phyloP scores from a whole-genome alignment of 1,140 invertebrate genomes.

The Dendroctonus valens region DNA sequence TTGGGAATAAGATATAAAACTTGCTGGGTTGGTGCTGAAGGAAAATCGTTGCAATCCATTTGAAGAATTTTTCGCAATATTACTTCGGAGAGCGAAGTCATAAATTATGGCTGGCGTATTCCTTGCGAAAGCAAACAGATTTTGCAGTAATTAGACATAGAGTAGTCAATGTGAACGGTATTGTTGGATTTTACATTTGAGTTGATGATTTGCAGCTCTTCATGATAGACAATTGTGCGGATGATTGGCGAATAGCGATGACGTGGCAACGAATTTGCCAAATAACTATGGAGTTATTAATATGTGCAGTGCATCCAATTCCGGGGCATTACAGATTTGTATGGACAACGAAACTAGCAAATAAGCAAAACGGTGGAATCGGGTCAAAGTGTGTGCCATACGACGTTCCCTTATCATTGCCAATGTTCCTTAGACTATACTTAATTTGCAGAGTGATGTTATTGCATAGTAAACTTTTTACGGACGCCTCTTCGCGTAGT shows the following conservation, averaged over 20 bases:
- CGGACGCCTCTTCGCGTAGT: conserved; percentile 91
- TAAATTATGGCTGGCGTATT: too few species aligned
- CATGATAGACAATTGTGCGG: conserved; percentile 99
- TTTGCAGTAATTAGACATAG: too few species aligned
- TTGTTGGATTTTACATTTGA: too few species aligned
- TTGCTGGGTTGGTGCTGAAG: too few species aligned
- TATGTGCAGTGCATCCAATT: conserved; percentile 97
- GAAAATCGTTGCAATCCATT: too few species aligned
- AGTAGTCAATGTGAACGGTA: too few species aligned
- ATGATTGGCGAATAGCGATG: conserved; percentile 99
- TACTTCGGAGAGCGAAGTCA: too few species aligned
- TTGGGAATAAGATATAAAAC: neutral
- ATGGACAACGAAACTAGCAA: conserved; percentile 94
- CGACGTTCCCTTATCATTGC: conserved; percentile 94
- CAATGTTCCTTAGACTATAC: conserved; percentile 99
- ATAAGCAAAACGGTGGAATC: conserved; percentile 78
- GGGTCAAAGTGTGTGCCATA: conserved; percentile 84
- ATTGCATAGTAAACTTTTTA: conserved; percentile 98
- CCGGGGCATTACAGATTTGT: conserved; percentile 94
- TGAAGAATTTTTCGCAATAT: too few species aligned
- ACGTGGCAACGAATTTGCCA: conserved; percentile 94
- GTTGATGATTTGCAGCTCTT: conserved; percentile 73
- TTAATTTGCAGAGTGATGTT: conserved; percentile 99
- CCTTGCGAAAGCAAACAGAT: too few species aligned
- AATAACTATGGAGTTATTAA: conserved; percentile 87